Evolutionary conservation across 1,140 invertebrate species (phyloP), one percentile per base, ranked within the genome.

Genomic region (Mylabris phalerata): DNA sequence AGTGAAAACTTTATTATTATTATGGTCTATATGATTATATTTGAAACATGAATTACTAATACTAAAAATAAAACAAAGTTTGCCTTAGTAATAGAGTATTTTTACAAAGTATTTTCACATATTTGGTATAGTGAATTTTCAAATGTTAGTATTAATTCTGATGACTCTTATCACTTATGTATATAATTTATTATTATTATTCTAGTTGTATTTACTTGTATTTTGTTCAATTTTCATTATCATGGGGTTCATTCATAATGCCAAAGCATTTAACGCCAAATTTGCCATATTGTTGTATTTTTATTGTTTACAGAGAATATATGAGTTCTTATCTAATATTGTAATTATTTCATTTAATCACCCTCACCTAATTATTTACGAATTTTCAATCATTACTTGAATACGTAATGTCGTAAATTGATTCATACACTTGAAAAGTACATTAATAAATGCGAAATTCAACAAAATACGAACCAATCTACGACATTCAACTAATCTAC

Each of bases 231-330:
- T 58, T 63, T 64, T 62, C 56, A 59, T 66, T 40, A 42, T 57
- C 25, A 57, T 55, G 66, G 59, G 67, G 67, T 61, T 49, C 13
- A 64, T 54, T 57, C 38, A 57, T 69, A 71, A 72, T 71, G 72
- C 72, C 72, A 73, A 73, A 73, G 72, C 72, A 73, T 73, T 72
- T 71, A 72, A 73, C 71, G 72, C 72, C 72, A 73, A 73, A 71
- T 73, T 70, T 71, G 72, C 72, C 72, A 73, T 73, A 67, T 71
- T 69, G 69, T 72, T 73, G 71, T 71, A 63, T 65, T 59, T 65
- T 66, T 68, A 68, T 71, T 69, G 69, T 70, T 71, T 69, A 64
- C 60, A 66, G 55, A 67, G 57, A 61, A 59, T 10, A 32, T 32
- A 32, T 32, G 32, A 32, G 32, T 32, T 32, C 32, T 32, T 32